These are phyloP conservation scores for Agrochola circellaris DNA, from an alignment of 2,888 invertebrate genomes.

Conservation along the genomic window DNA sequence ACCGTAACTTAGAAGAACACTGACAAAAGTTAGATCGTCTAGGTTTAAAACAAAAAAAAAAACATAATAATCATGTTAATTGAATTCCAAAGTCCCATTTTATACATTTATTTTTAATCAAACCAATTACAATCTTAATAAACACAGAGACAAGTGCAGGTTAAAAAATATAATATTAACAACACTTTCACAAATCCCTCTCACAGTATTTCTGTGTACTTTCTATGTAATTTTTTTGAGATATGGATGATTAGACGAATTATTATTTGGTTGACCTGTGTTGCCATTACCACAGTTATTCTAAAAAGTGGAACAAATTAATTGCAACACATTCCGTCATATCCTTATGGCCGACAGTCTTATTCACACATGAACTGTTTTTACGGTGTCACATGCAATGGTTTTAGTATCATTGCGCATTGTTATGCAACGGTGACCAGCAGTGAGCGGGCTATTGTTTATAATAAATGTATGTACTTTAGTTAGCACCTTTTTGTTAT, in stretches of 20 bases:
- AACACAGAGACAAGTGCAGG: neutral
- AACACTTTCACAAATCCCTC: neutral
- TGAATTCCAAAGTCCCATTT: neutral
- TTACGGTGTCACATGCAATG: constrained; percentile 37
- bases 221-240: neutral
- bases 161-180: neutral
- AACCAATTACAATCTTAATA: no score
- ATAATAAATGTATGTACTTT: constrained; percentile 33
- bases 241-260: neutral
- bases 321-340: constrained; percentile 32
- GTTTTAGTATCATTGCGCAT: constrained; percentile 54
- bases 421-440: constrained; percentile 42
- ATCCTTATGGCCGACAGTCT: constrained; percentile 8
- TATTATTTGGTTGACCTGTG: neutral
- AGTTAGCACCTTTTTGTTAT: constrained; percentile 8
- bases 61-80: neutral
- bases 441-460: constrained; percentile 50
- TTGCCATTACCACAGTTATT: neutral
- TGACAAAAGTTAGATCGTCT: neutral
- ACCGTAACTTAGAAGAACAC: neutral
- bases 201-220: neutral
- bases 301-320: constrained; percentile 24
- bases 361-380: constrained; percentile 24
- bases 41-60: neutral
- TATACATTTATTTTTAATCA: no score